These are phyloP conservation scores for Drosophila takahashii DNA, from an alignment of 1,140 invertebrate species.

Conservation along the genomic window DNA sequence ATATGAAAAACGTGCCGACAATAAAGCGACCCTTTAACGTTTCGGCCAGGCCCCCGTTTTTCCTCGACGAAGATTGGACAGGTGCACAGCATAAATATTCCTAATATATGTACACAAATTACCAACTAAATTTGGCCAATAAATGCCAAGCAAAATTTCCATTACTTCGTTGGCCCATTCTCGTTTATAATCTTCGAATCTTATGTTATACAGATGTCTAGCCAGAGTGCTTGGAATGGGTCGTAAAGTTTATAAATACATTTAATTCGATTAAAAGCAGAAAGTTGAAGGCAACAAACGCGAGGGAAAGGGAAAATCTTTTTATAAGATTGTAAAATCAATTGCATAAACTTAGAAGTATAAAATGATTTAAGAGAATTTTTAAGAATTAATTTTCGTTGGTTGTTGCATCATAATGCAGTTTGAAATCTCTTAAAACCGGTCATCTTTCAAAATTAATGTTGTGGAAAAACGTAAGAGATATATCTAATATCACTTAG, in stretches of 20 bases:
- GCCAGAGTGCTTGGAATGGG: slow-evolving; percentile 13
- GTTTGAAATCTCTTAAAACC: neutral
- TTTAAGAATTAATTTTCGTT: too few relatives aligned
- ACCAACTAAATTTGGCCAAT: slow-evolving; percentile 39
- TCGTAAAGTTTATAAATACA: slow-evolving; percentile 71
- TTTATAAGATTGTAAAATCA: too few relatives aligned
- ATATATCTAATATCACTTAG: neutral
- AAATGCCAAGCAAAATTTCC: slow-evolving; percentile 56
- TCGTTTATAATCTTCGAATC: slow-evolving; percentile 61
- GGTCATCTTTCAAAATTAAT: neutral
- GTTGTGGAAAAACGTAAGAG: neutral
- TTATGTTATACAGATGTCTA: slow-evolving; percentile 18
- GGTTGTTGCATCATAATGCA: neutral
- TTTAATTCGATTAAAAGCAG: slow-evolving; percentile 54
- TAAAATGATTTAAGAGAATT: too few relatives aligned
- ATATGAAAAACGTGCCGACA: slow-evolving; percentile 57
- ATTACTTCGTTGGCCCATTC: slow-evolving; percentile 44
- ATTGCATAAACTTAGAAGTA: too few relatives aligned
- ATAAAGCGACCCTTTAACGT: slow-evolving; percentile 40
- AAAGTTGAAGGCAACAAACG: slow-evolving; percentile 1
- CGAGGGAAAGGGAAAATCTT: neutral
- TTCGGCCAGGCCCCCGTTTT: neutral
- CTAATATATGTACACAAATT: slow-evolving; percentile 65
- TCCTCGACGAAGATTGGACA: slow-evolving; percentile 11
- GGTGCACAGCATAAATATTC: slow-evolving; percentile 35